phyloP scores from a whole-genome alignment of 2,113 vertebrate species.

The Galemys pyrenaicus region DNA sequence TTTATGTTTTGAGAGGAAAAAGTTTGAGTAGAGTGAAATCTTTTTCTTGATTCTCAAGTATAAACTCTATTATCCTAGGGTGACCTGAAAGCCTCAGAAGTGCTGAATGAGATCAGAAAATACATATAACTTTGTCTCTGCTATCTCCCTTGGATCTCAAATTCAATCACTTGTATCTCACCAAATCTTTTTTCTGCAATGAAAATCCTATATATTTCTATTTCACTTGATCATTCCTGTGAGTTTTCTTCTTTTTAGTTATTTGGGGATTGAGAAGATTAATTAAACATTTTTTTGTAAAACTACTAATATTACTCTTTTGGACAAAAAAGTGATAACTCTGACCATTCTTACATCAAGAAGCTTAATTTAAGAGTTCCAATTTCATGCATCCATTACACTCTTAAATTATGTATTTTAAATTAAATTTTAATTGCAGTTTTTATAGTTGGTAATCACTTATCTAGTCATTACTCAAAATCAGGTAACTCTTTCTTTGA shows the following conservation, averaged over 20 bases:
- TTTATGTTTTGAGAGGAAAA: background rate
- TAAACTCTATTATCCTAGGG: background rate
- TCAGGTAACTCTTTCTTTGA: background rate
- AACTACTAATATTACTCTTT: constrained; percentile 50
- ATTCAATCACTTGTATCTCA: constrained; percentile 31
- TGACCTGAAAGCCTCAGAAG: background rate
- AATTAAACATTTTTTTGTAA: constrained; percentile 25
- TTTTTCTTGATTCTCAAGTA: background rate
- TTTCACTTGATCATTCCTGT: constrained; percentile 17
- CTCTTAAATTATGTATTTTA: constrained; percentile 64
- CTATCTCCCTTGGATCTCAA: background rate
- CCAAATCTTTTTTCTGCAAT: background rate
- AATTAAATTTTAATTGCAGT: constrained; percentile 56
- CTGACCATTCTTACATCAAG: background rate
- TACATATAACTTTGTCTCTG: background rate
- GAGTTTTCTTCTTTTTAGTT: constrained; percentile 19
- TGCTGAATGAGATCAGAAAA: background rate
- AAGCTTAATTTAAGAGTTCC: constrained; percentile 51
- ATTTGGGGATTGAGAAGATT: constrained; percentile 45
- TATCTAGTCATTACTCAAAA: constrained; percentile 51
- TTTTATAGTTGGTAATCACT: background rate
- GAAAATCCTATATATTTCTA: background rate
- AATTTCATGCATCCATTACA: constrained; percentile 2
- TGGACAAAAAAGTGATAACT: constrained; percentile 31
- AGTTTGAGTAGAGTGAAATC: background rate